These are phyloP conservation scores for Hydrotaea diabolus DNA, from an alignment of 2,888 invertebrate genomes.

Conservation along the genomic window DNA sequence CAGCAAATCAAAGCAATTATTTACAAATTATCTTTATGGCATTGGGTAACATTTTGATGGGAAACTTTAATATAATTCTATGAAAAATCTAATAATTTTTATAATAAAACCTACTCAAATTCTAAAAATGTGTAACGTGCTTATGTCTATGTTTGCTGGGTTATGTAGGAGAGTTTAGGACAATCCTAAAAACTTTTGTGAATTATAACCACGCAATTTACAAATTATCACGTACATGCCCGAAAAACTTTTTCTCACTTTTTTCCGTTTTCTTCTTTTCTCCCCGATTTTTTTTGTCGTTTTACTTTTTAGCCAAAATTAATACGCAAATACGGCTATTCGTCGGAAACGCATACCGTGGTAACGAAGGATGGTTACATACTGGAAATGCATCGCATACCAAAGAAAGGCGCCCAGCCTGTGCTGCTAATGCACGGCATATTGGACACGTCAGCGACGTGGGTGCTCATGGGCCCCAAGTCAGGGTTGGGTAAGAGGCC, in stretches of 20 bases:
- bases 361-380: slow-evolving; percentile 91
- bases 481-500: slow-evolving; percentile 83
- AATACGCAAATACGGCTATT: slow-evolving; percentile 85
- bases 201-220: slow-evolving; percentile 46
- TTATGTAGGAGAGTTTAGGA: not conserved
- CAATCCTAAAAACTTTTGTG: slow-evolving; percentile 21
- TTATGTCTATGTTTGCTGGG: too few relatives aligned
- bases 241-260: slow-evolving; percentile 9
- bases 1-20: not conserved
- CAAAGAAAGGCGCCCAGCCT: slow-evolving; percentile 82
- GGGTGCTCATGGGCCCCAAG: slow-evolving; percentile 87
- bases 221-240: slow-evolving; percentile 46
- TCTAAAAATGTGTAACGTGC: not conserved
- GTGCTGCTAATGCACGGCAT: slow-evolving; percentile 88
- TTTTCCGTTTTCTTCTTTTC: slow-evolving; percentile 12
- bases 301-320: slow-evolving; percentile 81
- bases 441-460: slow-evolving; percentile 87
- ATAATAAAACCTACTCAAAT: not conserved
- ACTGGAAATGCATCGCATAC: slow-evolving; percentile 88
- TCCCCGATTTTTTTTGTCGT: too few relatives aligned
- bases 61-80: not conserved
- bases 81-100: not conserved
- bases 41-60: not conserved
- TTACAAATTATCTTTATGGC: not conserved
- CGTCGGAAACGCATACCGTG: slow-evolving; percentile 84